Percentiles rank a stretch among this genome's conserved stretches.
phyloP scores from a whole-genome alignment of 1,140 invertebrate genomes.

The Pseudoatta argentina region DNA sequence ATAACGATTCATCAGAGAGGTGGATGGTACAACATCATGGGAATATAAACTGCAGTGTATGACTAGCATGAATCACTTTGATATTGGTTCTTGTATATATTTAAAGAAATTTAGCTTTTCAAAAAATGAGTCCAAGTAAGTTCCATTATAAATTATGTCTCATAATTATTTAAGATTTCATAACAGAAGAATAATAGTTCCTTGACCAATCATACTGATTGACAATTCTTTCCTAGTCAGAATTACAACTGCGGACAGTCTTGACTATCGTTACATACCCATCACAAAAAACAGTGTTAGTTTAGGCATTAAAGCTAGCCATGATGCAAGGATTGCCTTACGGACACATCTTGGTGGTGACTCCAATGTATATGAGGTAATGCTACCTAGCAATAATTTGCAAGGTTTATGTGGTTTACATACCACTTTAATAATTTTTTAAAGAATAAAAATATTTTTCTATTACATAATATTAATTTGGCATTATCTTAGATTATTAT shows the following conservation, averaged over 20 bases:
- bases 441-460: not conserved
- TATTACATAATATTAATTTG: not conserved
- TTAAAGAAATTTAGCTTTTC: not conserved
- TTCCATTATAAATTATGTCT: slow-evolving; percentile 12
- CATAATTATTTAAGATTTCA: not conserved
- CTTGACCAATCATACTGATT: not conserved
- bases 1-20: not conserved
- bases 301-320: slow-evolving; percentile 74
- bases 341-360: slow-evolving; percentile 79
- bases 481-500: slow-evolving; percentile 73
- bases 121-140: slow-evolving; percentile 38
- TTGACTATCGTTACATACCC: slow-evolving; percentile 79
- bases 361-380: slow-evolving; percentile 80
- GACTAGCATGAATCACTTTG: slow-evolving; percentile 40
- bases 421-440: not conserved
- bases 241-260: slow-evolving; percentile 75
- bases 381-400: too few species aligned
- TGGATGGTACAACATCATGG: not conserved
- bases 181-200: not conserved
- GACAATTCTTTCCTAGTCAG: slow-evolving; percentile 70
- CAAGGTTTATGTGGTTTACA: not conserved
- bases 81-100: not conserved
- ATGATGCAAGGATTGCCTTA: slow-evolving; percentile 80
- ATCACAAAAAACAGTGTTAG: slow-evolving; percentile 76
- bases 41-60: not conserved